Conservation (phyloP, 1,140 invertebrate genomes). For the Philopotamus ludificatus region DNA sequence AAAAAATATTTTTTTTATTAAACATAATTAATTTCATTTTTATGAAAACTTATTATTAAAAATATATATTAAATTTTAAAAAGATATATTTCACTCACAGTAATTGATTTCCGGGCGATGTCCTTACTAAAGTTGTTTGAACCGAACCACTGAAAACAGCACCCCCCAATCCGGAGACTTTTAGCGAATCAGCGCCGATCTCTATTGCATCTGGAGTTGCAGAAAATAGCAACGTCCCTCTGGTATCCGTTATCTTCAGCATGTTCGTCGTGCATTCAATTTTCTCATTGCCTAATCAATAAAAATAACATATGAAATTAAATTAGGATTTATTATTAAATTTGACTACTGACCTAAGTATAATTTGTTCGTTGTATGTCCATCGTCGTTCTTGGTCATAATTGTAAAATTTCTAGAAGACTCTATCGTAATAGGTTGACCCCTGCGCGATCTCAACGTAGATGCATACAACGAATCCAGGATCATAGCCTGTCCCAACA, state of each 20-base stretch:
- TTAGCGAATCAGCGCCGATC: slow-evolving; percentile 76
- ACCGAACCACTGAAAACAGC: slow-evolving; percentile 79
- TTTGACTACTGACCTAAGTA: slow-evolving; percentile 63
- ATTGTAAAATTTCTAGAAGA: slow-evolving; percentile 87
- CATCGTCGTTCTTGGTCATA: slow-evolving; percentile 75
- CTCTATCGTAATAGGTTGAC: slow-evolving; percentile 80
- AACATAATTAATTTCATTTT: too few species aligned
- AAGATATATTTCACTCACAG: slow-evolving; percentile 74
- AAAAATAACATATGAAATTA: background rate
- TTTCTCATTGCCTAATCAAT: slow-evolving; percentile 64
- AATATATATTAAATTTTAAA: too few species aligned
- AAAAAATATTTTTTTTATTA: too few species aligned
- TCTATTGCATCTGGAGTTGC: slow-evolving; percentile 79
- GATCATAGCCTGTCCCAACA: slow-evolving; percentile 84
- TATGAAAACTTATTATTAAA: too few species aligned
- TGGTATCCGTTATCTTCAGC: slow-evolving; percentile 78
- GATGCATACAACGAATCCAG: slow-evolving; percentile 83
- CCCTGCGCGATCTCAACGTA: slow-evolving; percentile 76
- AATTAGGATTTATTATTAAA: background rate
- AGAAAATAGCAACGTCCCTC: slow-evolving; percentile 76
- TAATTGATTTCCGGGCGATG: slow-evolving; percentile 77
- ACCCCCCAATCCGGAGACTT: slow-evolving; percentile 78
- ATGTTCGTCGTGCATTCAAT: slow-evolving; percentile 75
- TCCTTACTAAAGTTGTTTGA: slow-evolving; percentile 78
- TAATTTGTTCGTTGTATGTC: slow-evolving; percentile 76